Evolutionary conservation across 2,113 vertebrate genomes (phyloP), one percentile per base, ranked within the genome.

Genomic region (Turnix velox): DNA sequence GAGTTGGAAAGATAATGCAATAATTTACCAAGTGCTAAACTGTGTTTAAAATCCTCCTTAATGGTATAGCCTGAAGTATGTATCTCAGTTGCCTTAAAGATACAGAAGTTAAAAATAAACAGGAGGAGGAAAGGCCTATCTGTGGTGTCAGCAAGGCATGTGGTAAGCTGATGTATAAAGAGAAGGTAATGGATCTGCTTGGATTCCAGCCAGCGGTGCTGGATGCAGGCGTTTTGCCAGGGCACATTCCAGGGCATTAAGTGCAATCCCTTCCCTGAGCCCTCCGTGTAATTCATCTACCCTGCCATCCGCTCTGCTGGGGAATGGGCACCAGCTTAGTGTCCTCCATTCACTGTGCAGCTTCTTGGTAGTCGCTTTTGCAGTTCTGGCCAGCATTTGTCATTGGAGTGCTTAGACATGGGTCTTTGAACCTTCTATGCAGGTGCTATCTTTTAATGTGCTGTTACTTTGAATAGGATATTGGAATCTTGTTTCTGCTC

Each of bases 91-190:
- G 30, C 65, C 52, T 90, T 84, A 62, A 95, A 94, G 84, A 95
- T 93, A 93, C 75, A 40, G 17, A 68, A 80, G 92, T 94, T 94
- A 95, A 95, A 96, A 96, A 96, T 96, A 96, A 92, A 76, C 59
- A 31, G 84, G 49, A 87, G 91, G 57, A 93, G 81, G 78, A 82
- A 94, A 35, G 65, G 42, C 92, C 2, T 96, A 93, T 94, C 92
- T 85, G 71, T 93, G 84, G 87, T 94, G 84, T 96, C 94, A 93
- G 86, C 33, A 2, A 92, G 87, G 78, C 84, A 95, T 96, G 89
- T 74, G 92, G 78, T 84, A 66, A 92, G 87, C 90, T 94, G 91
- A 77, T 94, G 94, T 91, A 91, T 95, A 83, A 95, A 92, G 79
- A 81, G 87, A 92, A 92, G 76, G 95, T 92, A 95, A 96, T 91